Evolutionary conservation across 2,888 invertebrate species (phyloP).

Genomic region (Parnassius smintheus): DNA sequence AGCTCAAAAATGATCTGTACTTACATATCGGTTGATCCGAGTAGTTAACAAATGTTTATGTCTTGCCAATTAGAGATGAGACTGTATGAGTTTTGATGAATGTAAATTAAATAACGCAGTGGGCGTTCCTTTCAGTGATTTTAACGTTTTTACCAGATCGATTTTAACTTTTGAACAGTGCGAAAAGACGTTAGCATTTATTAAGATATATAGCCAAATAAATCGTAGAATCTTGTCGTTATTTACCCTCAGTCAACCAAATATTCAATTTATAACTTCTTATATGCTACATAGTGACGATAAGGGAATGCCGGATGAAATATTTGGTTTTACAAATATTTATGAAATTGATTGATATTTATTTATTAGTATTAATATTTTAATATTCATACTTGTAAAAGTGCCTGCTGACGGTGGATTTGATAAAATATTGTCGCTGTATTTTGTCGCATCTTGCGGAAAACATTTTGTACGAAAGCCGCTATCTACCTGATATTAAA

Average conservation of each 20-base stretch:
- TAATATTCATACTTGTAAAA: not conserved
- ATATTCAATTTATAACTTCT: slow-evolving; percentile 5
- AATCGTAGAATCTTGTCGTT: not conserved
- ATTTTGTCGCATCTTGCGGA: not conserved
- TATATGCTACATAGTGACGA: not conserved
- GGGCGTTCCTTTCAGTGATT: slow-evolving; percentile 1
- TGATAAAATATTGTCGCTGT: not conserved
- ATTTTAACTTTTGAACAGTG: not conserved
- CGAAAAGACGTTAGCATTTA: slow-evolving; percentile 12
- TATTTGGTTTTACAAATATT: slow-evolving; percentile 27
- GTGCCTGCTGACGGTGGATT: not conserved
- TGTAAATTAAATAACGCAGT: not conserved
- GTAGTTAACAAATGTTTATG: not conserved
- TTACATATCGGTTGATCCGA: slow-evolving; percentile 26
- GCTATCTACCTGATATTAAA: slow-evolving; percentile 24
- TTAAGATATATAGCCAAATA: slow-evolving; percentile 7
- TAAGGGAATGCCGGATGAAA: not conserved
- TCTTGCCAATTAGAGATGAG: slow-evolving; percentile 8
- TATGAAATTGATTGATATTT: slow-evolving; percentile 8
- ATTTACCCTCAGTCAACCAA: not conserved
- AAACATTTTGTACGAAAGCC: slow-evolving; percentile 5
- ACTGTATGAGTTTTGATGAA: not conserved
- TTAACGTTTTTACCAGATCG: not conserved
- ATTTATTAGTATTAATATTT: slow-evolving; percentile 14
- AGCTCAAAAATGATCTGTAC: slow-evolving; percentile 22